These are phyloP conservation scores for Natrix natrix DNA, from an alignment of 2,797 vertebrate species.

Conservation along the genomic window DNA sequence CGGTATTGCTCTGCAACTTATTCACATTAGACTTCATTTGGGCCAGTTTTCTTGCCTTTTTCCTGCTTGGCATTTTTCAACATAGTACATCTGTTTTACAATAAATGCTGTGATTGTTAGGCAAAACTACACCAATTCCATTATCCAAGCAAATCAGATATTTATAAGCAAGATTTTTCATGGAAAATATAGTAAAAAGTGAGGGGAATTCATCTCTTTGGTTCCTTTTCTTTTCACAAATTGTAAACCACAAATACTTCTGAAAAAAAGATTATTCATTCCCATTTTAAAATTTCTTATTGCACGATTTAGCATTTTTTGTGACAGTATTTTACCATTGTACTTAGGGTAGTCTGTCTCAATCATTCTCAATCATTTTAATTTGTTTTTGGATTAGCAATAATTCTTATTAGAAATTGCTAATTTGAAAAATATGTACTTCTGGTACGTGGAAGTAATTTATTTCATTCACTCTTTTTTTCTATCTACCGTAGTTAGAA, in stretches of 20 bases:
- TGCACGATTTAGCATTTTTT: background rate
- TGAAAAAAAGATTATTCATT: background rate
- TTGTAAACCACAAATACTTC: background rate
- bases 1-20: background rate
- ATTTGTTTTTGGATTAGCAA: background rate
- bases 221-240: background rate
- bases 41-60: background rate
- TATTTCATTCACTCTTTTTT: background rate
- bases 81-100: background rate
- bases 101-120: background rate
- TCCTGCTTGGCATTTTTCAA: background rate
- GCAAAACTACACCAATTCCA: background rate
- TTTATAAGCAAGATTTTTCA: background rate
- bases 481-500: background rate
- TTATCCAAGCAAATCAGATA: background rate
- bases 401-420: background rate
- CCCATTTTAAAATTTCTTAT: background rate
- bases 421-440: background rate
- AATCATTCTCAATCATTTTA: background rate
- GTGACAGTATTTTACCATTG: background rate
- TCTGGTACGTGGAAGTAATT: background rate
- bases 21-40: background rate
- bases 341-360: background rate
- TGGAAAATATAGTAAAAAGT: background rate
- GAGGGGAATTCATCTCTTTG: background rate